Conservation (phyloP, 2,113 vertebrate species). For the Oostethus manadensis region DNA sequence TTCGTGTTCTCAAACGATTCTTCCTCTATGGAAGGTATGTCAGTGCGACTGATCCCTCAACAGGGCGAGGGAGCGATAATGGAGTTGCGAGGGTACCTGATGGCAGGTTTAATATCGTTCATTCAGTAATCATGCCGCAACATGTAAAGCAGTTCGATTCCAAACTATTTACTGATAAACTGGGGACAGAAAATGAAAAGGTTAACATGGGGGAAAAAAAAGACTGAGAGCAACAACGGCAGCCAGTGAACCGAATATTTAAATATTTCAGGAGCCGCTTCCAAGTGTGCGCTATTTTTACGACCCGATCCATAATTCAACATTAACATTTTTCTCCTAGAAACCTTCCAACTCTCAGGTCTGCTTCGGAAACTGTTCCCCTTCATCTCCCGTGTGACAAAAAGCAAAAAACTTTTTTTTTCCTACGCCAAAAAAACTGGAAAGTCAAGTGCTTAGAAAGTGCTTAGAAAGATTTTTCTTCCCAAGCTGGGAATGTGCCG, state of each 20-base stretch:
- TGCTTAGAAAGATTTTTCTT: too few species aligned
- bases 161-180: slow-evolving; percentile 23
- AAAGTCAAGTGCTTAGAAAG: too few species aligned
- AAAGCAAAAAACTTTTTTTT: not conserved
- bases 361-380: slow-evolving; percentile 30
- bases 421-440: not conserved
- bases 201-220: slow-evolving; percentile 36
- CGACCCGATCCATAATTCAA: slow-evolving; percentile 73
- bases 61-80: too few species aligned
- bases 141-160: not conserved
- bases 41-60: too few species aligned
- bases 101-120: too few species aligned
- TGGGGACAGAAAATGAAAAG: slow-evolving; percentile 30
- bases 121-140: not conserved
- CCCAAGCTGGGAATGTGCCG: too few species aligned
- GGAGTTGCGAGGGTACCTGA: too few species aligned
- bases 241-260: slow-evolving; percentile 65
- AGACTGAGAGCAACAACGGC: slow-evolving; percentile 53
- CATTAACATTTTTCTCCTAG: slow-evolving; percentile 63
- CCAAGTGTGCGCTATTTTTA: slow-evolving; percentile 73
- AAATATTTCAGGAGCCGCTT: slow-evolving; percentile 73
- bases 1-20: too few species aligned
- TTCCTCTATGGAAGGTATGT: too few species aligned
- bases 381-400: slow-evolving; percentile 25
- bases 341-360: slow-evolving; percentile 56